phyloP scores from a whole-genome alignment of 2,113 vertebrate genomes.

The Ginglymostoma cirratum region DNA sequence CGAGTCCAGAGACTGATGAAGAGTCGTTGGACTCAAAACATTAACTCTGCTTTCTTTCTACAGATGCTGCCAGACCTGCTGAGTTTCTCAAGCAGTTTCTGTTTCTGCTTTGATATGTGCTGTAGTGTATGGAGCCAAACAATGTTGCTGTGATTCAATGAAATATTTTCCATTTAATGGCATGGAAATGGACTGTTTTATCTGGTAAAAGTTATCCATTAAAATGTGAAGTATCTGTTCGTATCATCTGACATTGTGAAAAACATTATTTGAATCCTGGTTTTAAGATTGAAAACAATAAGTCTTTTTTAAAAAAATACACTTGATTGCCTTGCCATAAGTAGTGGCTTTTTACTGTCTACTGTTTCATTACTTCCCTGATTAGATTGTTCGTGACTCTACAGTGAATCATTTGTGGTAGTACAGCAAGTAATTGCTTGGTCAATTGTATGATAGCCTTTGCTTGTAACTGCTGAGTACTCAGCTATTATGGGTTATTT shows the following conservation, averaged over 20 bases:
- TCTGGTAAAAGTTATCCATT: not conserved
- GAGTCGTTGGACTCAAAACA: too few species aligned
- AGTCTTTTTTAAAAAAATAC: not conserved
- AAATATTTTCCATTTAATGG: not conserved
- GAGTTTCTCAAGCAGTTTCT: too few species aligned
- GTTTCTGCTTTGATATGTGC: not conserved
- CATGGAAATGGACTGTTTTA: not conserved
- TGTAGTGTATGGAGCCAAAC: not conserved
- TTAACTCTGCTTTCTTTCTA: too few species aligned
- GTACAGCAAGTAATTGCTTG: slow-evolving; percentile 7
- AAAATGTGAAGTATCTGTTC: not conserved
- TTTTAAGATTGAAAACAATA: not conserved
- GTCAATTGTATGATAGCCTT: not conserved
- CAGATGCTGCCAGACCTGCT: too few species aligned
- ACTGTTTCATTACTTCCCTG: not conserved
- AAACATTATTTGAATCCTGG: not conserved
- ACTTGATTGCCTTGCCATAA: not conserved
- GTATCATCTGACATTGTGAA: not conserved
- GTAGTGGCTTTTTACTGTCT: not conserved
- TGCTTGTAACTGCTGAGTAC: not conserved
- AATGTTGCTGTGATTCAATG: not conserved
- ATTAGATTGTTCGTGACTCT: not conserved
- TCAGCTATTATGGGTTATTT: not conserved
- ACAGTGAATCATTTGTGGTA: not conserved
- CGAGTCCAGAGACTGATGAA: too few species aligned